phyloP scores from a whole-genome alignment of 1,140 invertebrate genomes.

The Anthonomus grandis region DNA sequence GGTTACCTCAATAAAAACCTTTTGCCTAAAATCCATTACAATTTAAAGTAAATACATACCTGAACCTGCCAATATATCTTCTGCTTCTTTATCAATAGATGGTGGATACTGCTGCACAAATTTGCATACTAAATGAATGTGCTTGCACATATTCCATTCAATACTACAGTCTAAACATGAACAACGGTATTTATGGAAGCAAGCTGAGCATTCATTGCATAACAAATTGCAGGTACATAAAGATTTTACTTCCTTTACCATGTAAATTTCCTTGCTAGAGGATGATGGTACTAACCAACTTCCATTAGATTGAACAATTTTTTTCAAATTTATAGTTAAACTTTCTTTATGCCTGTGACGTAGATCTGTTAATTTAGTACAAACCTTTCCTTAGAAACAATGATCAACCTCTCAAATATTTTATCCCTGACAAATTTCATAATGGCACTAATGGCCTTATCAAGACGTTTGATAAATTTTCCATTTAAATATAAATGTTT shows the following conservation, averaged over 20 bases:
- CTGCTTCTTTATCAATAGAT: no score
- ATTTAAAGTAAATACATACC: no score
- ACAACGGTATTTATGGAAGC: conserved; percentile 12
- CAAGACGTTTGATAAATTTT: conserved; percentile 8
- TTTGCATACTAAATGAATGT: conserved; percentile 7
- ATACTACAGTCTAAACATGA: conserved; percentile 8
- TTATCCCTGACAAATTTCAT: conserved; percentile 17
- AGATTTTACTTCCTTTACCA: conserved; percentile 11
- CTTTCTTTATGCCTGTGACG: conserved; percentile 11
- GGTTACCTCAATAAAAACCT: no score
- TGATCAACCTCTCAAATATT: conserved; percentile 13
- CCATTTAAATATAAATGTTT: conserved; percentile 17
- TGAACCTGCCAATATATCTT: no score
- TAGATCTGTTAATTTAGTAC: conserved; percentile 11
- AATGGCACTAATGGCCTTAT: no score
- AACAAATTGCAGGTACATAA: conserved; percentile 21
- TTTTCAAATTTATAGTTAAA: not conserved
- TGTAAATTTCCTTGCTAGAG: conserved; percentile 11
- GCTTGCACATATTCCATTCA: conserved; percentile 7
- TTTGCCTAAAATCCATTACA: no score
- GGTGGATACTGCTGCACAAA: no score
- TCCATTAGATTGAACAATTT: not conserved
- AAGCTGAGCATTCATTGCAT: conserved; percentile 14
- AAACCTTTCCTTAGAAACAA: conserved; percentile 18
- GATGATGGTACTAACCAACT: conserved; percentile 15